A percentile compares a stretch with the other conserved stretches of the same genome.
These are phyloP conservation scores for Rhinopithecus roxellana DNA, from an alignment of 2,113 vertebrate genomes.

Conservation along the genomic window DNA sequence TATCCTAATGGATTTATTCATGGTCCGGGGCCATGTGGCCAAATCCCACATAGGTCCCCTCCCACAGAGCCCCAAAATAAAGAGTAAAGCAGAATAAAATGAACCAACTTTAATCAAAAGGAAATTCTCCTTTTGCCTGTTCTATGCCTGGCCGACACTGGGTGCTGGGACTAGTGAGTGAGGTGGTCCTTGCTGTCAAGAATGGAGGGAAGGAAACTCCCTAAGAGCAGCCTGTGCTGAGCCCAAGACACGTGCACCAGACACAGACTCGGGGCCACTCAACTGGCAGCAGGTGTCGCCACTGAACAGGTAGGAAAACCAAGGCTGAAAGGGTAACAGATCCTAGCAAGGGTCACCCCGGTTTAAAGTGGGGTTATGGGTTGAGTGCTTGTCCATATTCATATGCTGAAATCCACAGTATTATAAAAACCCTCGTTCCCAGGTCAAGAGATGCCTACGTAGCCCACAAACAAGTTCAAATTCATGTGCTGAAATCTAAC, in stretches of 20 bases:
- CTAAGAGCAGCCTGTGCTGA: not conserved
- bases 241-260: not conserved
- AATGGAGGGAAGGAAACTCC: not conserved
- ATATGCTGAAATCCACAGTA: not conserved
- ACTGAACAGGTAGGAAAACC: not conserved
- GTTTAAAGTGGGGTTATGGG: not conserved
- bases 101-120: not conserved
- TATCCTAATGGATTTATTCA: no score
- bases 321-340: not conserved
- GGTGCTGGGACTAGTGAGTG: not conserved
- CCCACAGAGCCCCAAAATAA: not conserved
- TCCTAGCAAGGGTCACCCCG: not conserved
- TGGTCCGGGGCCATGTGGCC: not conserved
- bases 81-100: not conserved
- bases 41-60: not conserved
- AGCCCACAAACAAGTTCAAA: not conserved
- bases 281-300: not conserved
- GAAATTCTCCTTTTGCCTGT: not conserved
- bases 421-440: no score
- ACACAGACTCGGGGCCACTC: not conserved
- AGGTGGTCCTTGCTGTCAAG: not conserved
- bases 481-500: not conserved
- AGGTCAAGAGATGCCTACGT: no score
- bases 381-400: not conserved
- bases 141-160: accelerated